Conservation (phyloP, 2,113 vertebrate species). For the Muscicapa adusta region DNA sequence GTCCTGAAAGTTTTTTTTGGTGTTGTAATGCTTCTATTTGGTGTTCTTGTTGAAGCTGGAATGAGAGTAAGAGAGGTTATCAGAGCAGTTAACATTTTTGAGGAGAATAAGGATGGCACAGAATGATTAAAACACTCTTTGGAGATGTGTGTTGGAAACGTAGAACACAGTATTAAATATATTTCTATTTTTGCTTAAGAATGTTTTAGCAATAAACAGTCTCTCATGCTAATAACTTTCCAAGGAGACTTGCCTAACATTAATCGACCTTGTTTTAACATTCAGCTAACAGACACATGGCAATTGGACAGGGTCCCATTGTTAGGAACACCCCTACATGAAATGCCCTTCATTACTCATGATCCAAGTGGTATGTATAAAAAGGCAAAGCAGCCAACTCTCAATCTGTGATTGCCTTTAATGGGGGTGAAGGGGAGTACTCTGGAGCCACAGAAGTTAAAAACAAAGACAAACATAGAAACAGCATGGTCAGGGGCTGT, state of each 20-base stretch:
- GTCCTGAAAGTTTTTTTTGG: background rate
- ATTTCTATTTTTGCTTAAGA: slow-evolving; percentile 68
- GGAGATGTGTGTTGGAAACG: background rate
- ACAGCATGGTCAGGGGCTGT: background rate
- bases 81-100: background rate
- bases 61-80: background rate
- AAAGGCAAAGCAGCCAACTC: slow-evolving; percentile 35
- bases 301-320: slow-evolving; percentile 34
- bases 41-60: background rate
- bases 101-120: background rate
- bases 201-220: slow-evolving; percentile 56
- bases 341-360: slow-evolving; percentile 65
- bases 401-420: slow-evolving; percentile 54
- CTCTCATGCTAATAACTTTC: slow-evolving; percentile 57
- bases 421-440: background rate
- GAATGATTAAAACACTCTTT: slow-evolving; percentile 5
- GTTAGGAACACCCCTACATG: slow-evolving; percentile 45
- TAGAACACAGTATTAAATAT: slow-evolving; percentile 19
- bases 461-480: slow-evolving; percentile 69
- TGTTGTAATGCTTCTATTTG: background rate
- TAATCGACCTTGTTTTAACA: slow-evolving; percentile 64
- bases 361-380: slow-evolving; percentile 23
- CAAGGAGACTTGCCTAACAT: slow-evolving; percentile 59
- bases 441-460: slow-evolving; percentile 10
- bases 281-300: slow-evolving; percentile 59